A percentile compares a stretch with the other conserved stretches of the same genome.
These are phyloP conservation scores for Tetheella fluctuosa DNA, from an alignment of 2,888 invertebrate genomes.

Conservation along the genomic window DNA sequence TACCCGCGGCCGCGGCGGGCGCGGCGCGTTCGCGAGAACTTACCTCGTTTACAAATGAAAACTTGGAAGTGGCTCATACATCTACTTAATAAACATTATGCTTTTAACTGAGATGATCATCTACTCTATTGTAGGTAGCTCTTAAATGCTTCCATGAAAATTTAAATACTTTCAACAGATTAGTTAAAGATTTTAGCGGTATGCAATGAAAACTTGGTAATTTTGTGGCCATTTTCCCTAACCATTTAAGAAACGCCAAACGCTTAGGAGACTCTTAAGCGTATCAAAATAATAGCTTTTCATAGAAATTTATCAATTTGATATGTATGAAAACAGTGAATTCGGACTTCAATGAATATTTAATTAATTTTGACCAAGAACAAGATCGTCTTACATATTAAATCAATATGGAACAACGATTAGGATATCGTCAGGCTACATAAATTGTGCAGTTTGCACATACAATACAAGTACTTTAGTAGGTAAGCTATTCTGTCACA, in stretches of 20 bases:
- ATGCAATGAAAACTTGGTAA: no score
- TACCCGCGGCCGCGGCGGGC: conserved; percentile 19
- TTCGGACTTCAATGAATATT: no score
- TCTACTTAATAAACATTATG: conserved; percentile 27
- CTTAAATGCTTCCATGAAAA: no score
- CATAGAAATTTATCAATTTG: no score
- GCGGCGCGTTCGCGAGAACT: conserved; percentile 29
- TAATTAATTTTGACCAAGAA: background rate
- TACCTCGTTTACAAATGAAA: conserved; percentile 38
- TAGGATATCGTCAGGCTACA: conserved; percentile 24
- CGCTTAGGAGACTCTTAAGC: no score
- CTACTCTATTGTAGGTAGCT: background rate
- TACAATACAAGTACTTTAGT: background rate
- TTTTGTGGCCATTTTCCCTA: no score
- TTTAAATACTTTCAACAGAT: no score
- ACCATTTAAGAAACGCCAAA: no score
- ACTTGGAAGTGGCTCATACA: conserved; percentile 37
- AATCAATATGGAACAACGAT: conserved; percentile 20
- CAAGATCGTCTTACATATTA: background rate
- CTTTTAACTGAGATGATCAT: conserved; percentile 20
- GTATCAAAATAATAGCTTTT: no score
- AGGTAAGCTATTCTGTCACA: background rate
- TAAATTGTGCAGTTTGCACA: background rate
- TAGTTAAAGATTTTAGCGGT: no score
- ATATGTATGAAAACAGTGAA: no score